Base-by-base conservation (phyloP, 2,888 invertebrate genomes). In the Hydropsyche betteni region DNA sequence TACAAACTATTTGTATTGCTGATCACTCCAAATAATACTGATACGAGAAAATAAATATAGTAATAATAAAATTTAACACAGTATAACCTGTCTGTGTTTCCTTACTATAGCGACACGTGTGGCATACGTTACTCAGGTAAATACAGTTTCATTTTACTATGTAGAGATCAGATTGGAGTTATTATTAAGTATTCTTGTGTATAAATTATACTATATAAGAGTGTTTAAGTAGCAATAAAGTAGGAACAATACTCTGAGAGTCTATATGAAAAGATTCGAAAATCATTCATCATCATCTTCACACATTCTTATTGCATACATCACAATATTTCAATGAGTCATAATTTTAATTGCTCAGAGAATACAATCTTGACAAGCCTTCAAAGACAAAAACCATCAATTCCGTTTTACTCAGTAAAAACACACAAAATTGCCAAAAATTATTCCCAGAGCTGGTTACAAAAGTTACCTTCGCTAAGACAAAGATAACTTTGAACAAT, bases 251-350 rank as follows among this genome's bases (percentile, higher is more conserved):
- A 72, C 72, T 72, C 72, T 72, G 73, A 74, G 68, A 72, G 76
- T 78, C 74, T 75, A 73, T 70, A 75, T 76, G 76, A 78, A 75
- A 76, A 76, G 70, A 74, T 74, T 70, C 69, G 68, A 75, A 76
- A 75, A 68, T 61, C 74, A 76, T 71, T 68, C 74, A 75, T 77
- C 77, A 74, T 72, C 72, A 61, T 72, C 77, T 68, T 53, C 72
- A 61, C 55, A 72, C 70, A 75, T 71, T 72, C 76, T 78, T 78
- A 78, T 76, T 78, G 78, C 76, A 78, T 78, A 74, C 76, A 78
- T 78, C 74, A 78, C 78, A 76, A 64, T 71, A 69, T 69, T 76
- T 74, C 74, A 75, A 72, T 52, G 72, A 72, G 72, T 72, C 61
- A 50, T 61, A 72, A 72, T 58, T 38, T 53, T 36, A 61, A 61